These are phyloP conservation scores for Crypturellus tataupa DNA, from an alignment of 2,797 vertebrate species.

Conservation along the genomic window DNA sequence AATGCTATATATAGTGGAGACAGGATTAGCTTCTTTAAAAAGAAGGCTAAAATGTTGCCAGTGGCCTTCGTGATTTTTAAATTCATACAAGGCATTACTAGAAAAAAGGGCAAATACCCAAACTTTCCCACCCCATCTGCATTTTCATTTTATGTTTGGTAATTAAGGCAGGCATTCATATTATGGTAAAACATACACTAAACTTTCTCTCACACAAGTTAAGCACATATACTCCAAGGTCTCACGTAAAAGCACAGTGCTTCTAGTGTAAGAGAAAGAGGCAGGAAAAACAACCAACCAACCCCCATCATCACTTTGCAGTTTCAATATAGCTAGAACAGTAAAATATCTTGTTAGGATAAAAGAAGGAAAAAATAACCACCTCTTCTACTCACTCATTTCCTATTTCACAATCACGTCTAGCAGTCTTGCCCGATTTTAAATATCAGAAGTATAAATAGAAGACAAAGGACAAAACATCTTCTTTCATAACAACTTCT, in stretches of 20 bases:
- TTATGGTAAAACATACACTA: background rate
- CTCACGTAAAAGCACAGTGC: background rate
- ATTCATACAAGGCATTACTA: background rate
- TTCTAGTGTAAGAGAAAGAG: background rate
- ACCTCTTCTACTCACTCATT: slow-evolving; percentile 18
- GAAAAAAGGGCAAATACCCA: background rate
- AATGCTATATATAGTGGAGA: background rate
- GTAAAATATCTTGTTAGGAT: background rate
- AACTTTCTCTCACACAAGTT: background rate
- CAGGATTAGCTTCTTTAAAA: background rate
- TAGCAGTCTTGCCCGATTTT: slow-evolving; percentile 37
- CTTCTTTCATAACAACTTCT: background rate
- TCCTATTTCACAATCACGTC: slow-evolving; percentile 45
- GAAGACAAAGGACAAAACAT: background rate
- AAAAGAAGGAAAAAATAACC: background rate
- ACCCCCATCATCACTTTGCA: background rate
- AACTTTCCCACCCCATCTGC: background rate
- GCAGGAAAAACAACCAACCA: background rate
- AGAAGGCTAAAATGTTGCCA: background rate
- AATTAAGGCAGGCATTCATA: background rate
- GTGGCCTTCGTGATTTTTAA: background rate
- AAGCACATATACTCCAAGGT: background rate
- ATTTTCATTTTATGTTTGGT: background rate
- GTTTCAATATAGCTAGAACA: background rate
- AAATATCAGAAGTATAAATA: slow-evolving; percentile 38